Evolutionary conservation across 1,140 invertebrate genomes (phyloP), one percentile per base, ranked within the genome.

Genomic region (Protaetia brevitarsis): DNA sequence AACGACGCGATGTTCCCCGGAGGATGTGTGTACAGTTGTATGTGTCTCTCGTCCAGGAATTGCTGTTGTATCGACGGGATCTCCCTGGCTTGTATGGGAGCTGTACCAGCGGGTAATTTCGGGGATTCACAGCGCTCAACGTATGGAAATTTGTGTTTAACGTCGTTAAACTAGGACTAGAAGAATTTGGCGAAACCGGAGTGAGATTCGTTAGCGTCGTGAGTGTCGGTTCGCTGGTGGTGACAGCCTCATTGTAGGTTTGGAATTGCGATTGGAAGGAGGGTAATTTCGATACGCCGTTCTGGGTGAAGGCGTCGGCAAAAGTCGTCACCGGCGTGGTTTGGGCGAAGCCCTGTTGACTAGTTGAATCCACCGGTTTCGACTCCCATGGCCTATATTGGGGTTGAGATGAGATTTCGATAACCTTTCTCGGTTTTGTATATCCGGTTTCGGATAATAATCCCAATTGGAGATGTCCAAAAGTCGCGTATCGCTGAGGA

Each of bases 321-420:
- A 79, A 79, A 5, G 79, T 76, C 63, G 76, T 77, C 61, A 74
- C 69, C 16, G 70, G 73, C 59, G 82, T 81, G 57, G 80, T 80
- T 66, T 80, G 78, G 21, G 79, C 77, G 68, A 84, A 83, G 28
- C 83, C 82, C 69, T 84, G 83, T 82, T 83, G 56, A 77, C 82
- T 73, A 75, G 79, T 72, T 75, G 82, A 69, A 73, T 84, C 82
- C 80, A 84, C 77, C 77, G 87, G 83, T 80, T 92, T 86, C 78
- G 90, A 89, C 77, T 94, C 93, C 93, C 93, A 94, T 7, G 93
- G 93, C 68, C 93, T 81, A 69, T 90, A 94, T 77, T 77, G 87
- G 79, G 77, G 83, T 81, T 78, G 85, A 73, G 78, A 86, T 79
- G 74, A 79, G 73, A 82, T 81, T 68, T 80, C 62, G 87, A 84